A percentile compares a stretch with the other conserved stretches of the same genome.
Conservation (phyloP, 2,888 invertebrate genomes). For the Xiphydria camelus region DNA sequence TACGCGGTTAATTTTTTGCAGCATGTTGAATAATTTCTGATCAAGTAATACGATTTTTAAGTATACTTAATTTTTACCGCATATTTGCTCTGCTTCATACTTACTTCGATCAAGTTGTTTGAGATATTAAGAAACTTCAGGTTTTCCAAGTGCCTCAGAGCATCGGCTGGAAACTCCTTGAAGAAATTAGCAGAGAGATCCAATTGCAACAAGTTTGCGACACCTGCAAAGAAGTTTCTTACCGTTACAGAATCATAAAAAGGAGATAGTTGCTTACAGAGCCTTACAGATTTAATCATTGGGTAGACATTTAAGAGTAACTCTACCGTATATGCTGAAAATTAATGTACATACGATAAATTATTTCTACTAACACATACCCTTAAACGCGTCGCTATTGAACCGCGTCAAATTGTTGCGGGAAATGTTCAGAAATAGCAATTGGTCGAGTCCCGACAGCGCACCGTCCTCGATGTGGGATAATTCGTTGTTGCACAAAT, state of each 20-base stretch:
- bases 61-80: too few relatives aligned
- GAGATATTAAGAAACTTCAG: constrained; percentile 79
- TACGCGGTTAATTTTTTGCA: too few relatives aligned
- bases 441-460: constrained; percentile 68
- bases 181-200: constrained; percentile 88
- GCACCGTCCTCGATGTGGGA: constrained; percentile 75
- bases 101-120: constrained; percentile 82
- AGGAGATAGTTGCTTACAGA: too few relatives aligned
- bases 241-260: too few relatives aligned
- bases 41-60: too few relatives aligned
- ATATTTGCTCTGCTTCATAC: too few relatives aligned
- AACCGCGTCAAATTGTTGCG: constrained; percentile 79
- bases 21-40: too few relatives aligned
- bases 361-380: constrained; percentile 45
- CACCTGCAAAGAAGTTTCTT: constrained; percentile 59
- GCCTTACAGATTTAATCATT: too few relatives aligned
- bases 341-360: too few relatives aligned
- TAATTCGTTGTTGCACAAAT: constrained; percentile 80
- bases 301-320: too few relatives aligned
- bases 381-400: constrained; percentile 82
- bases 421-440: constrained; percentile 73
- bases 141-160: constrained; percentile 70
- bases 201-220: constrained; percentile 74
- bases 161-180: constrained; percentile 77
- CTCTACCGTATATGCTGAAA: too few relatives aligned